These are phyloP conservation scores for Aphidius gifuensis DNA, from an alignment of 1,140 invertebrate genomes.

Conservation along the genomic window DNA sequence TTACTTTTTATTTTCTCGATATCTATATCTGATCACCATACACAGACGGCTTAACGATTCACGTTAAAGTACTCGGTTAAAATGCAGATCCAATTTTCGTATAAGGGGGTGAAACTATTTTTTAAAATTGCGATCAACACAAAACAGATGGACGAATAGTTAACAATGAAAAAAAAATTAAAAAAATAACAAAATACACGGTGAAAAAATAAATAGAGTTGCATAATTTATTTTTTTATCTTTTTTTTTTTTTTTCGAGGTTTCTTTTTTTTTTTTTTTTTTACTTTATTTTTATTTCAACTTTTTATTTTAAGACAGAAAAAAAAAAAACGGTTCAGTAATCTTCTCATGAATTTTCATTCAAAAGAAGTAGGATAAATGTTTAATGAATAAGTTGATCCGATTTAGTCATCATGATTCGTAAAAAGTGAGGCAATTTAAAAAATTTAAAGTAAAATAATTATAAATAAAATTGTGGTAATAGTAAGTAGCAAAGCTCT, in stretches of 20 bases:
- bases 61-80: constrained; percentile 31
- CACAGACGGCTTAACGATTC: constrained; percentile 6
- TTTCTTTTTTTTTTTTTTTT: no score
- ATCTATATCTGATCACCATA: not conserved
- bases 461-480: no score
- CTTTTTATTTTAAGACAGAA: not conserved
- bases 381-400: not conserved
- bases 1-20: constrained; percentile 4
- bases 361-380: constrained; percentile 21
- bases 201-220: constrained; percentile 1
- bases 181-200: not conserved
- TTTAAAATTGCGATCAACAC: not conserved
- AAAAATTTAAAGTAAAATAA: no score
- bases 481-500: no score
- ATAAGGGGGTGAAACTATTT: constrained; percentile 2
- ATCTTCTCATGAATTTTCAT: constrained; percentile 9
- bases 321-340: no score
- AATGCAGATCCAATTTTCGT: constrained; percentile 32
- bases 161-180: not conserved
- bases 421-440: no score
- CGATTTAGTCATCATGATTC: no score
- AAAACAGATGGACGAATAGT: no score
- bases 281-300: no score
- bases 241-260: no score
- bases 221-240: constrained; percentile 4